Percentiles rank a stretch among this genome's conserved stretches.
These are phyloP conservation scores for Pseudococcus viburni DNA, from an alignment of 2,888 invertebrate genomes.

Conservation along the genomic window DNA sequence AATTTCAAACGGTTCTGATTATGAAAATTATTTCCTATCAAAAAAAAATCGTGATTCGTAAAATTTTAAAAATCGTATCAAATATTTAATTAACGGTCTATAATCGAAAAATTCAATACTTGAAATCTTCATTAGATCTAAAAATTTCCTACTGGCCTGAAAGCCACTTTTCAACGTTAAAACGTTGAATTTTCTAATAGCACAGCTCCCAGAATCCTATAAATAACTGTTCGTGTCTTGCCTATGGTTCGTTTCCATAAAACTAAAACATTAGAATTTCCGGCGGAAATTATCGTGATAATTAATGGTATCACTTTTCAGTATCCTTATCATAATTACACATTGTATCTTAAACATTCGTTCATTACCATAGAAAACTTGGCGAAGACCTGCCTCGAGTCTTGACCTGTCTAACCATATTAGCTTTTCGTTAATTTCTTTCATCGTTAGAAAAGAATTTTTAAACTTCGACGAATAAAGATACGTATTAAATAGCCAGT, in stretches of 20 bases:
- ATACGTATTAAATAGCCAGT: not conserved
- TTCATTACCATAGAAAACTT: not conserved
- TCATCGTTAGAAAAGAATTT: not conserved
- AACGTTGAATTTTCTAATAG: not conserved
- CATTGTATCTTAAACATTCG: not conserved
- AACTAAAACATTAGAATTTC: not conserved
- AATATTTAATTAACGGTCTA: too few relatives aligned
- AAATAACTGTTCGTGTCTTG: not conserved
- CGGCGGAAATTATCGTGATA: not conserved
- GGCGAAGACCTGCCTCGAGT: not conserved
- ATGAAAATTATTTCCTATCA: too few relatives aligned
- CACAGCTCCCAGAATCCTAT: not conserved
- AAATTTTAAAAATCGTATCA: too few relatives aligned
- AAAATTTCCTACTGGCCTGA: too few relatives aligned
- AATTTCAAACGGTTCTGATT: too few relatives aligned
- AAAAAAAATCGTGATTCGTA: too few relatives aligned
- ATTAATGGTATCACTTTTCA: not conserved
- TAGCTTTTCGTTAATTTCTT: not conserved
- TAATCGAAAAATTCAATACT: too few relatives aligned
- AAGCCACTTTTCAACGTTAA: not conserved
- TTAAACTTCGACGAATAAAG: not conserved
- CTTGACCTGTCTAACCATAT: not conserved
- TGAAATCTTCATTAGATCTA: too few relatives aligned
- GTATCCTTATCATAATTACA: conserved; percentile 5
- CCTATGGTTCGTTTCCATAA: not conserved